A percentile compares a stretch with the other conserved stretches of the same genome.
These are phyloP conservation scores for Elanoides forficatus DNA, from an alignment of 2,113 vertebrate species.

Conservation along the genomic window DNA sequence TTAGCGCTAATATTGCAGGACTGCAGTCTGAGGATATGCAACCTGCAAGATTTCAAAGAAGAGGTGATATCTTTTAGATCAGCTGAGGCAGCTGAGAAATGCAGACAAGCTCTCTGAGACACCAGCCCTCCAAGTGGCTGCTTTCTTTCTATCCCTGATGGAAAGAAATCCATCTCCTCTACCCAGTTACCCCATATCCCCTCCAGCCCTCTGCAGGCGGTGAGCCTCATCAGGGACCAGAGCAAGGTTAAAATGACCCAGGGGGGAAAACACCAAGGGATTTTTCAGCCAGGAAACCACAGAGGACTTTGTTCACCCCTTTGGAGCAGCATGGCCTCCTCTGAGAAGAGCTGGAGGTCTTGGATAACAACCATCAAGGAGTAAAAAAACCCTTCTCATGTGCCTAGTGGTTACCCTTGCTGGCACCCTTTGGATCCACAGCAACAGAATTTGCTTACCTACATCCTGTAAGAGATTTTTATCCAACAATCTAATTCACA, in stretches of 20 bases:
- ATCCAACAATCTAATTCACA: not conserved
- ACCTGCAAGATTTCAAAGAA: not conserved
- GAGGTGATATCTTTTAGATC: not conserved
- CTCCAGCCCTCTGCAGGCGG: not conserved
- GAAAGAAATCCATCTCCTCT: not conserved
- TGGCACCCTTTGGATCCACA: not conserved
- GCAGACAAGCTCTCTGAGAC: not conserved
- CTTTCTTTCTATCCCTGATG: not conserved
- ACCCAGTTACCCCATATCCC: accelerated
- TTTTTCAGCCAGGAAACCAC: not conserved
- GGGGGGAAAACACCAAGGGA: accelerated
- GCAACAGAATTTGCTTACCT: not conserved
- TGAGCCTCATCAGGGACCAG: not conserved
- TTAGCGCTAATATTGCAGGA: not conserved
- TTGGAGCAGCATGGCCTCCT: not conserved
- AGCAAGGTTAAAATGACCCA: not conserved
- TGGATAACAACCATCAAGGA: not conserved
- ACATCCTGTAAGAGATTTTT: not conserved
- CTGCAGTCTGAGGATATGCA: not conserved
- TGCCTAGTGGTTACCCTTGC: accelerated
- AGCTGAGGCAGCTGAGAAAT: not conserved
- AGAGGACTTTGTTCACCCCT: not conserved
- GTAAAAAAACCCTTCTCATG: not conserved
- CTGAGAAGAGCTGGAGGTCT: not conserved
- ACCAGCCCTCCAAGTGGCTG: not conserved